Evolutionary conservation across 2,797 vertebrate species (phyloP).

Genomic region (Pseudomugil gertrudae): DNA sequence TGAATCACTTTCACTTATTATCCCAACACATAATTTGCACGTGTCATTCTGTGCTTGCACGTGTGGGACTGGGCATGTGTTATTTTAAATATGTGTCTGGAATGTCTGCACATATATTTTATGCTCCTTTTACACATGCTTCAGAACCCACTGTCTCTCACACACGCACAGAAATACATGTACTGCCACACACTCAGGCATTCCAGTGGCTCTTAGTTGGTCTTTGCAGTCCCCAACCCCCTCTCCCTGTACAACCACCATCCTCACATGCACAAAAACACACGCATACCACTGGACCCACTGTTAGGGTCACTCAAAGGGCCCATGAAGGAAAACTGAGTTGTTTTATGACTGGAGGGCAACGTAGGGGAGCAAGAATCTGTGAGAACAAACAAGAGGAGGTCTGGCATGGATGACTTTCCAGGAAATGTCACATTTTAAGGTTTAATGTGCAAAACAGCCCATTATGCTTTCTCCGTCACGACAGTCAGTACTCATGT

Average conservation of each 20-base stretch:
- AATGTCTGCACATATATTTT: neutral
- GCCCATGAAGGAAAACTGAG: conserved; percentile 50
- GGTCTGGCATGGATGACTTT: conserved; percentile 17
- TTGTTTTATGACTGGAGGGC: conserved; percentile 50
- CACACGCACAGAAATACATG: conserved; percentile 21
- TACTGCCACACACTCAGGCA: conserved; percentile 48
- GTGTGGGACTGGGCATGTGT: conserved; percentile 13
- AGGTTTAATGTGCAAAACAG: conserved; percentile 14
- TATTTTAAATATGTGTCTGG: neutral
- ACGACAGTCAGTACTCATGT: neutral
- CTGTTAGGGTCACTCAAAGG: conserved; percentile 60
- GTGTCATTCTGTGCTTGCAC: neutral
- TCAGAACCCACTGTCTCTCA: conserved; percentile 15
- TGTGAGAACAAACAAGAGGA: conserved; percentile 35
- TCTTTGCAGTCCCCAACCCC: neutral
- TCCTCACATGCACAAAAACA: conserved; percentile 39
- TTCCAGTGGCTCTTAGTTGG: conserved; percentile 51
- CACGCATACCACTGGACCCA: conserved; percentile 59
- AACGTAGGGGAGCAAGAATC: conserved; percentile 27
- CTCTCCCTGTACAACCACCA: neutral
- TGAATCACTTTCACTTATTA: conserved; percentile 21
- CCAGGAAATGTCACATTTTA: conserved; percentile 6
- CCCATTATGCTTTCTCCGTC: neutral
- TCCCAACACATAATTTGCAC: conserved; percentile 20
- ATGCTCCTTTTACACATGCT: conserved; percentile 16